phyloP scores from a whole-genome alignment of 2,113 vertebrate genomes.

The Pheucticus melanocephalus region DNA sequence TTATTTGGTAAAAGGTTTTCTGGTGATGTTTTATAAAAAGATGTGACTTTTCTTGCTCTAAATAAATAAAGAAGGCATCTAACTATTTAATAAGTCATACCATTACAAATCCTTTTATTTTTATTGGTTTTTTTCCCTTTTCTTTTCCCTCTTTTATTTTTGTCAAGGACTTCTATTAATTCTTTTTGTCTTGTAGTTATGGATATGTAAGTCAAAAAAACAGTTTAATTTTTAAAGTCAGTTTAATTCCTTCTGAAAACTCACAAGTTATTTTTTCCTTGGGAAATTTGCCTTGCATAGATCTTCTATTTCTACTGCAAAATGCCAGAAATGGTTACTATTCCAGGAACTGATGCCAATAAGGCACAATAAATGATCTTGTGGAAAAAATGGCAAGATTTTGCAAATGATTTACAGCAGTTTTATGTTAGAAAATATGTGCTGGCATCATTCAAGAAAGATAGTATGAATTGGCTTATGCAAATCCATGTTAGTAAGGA shows the following conservation, averaged over 20 bases:
- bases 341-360: not conserved
- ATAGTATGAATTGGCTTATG: not conserved
- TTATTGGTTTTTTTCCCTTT: not conserved
- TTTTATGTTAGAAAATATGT: not conserved
- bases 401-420: not conserved
- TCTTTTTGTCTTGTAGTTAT: not conserved
- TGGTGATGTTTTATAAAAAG: not conserved
- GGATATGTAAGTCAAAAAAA: not conserved
- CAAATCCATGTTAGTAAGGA: not conserved
- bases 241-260: not conserved
- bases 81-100: not conserved
- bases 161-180: not conserved
- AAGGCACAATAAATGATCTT: not conserved
- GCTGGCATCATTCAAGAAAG: not conserved
- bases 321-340: not conserved
- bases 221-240: not conserved
- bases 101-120: not conserved
- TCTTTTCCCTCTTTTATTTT: rapidly evolving
- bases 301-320: not conserved
- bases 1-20: not conserved
- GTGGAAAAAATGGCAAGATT: not conserved
- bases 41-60: not conserved
- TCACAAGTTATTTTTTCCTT: not conserved
- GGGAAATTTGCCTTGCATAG: not conserved
- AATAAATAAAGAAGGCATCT: not conserved